Percentiles rank a stretch among this genome's conserved stretches.
These are phyloP conservation scores for Dendrocopos noguchii DNA, from an alignment of 2,113 vertebrate genomes.

Conservation along the genomic window DNA sequence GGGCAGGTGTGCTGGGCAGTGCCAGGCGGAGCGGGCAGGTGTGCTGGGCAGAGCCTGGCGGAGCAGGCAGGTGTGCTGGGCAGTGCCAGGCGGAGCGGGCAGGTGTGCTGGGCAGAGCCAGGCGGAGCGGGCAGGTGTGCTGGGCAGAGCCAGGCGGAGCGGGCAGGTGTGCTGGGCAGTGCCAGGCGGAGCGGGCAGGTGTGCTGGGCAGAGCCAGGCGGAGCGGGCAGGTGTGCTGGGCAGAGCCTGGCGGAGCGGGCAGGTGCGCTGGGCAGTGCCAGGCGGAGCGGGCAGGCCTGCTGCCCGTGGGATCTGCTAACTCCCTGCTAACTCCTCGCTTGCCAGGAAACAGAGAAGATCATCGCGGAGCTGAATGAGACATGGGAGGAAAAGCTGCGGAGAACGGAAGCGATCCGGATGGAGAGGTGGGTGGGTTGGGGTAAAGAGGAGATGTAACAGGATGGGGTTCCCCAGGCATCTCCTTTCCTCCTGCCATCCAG, in stretches of 20 bases:
- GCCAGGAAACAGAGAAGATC: slow-evolving; percentile 96
- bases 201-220: neutral
- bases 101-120: too few relatives aligned
- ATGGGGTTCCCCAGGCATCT: neutral
- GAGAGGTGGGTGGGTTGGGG: slow-evolving; percentile 80
- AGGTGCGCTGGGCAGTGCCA: too few relatives aligned
- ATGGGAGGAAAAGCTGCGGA: slow-evolving; percentile 96
- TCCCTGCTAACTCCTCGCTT: neutral
- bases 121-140: too few relatives aligned
- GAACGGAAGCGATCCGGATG: slow-evolving; percentile 97
- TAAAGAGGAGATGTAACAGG: rapidly evolving
- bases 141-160: neutral
- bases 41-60: too few relatives aligned
- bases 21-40: too few relatives aligned
- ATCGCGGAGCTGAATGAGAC: slow-evolving; percentile 98
- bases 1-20: too few relatives aligned
- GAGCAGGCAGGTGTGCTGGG: too few relatives aligned
- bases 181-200: too few relatives aligned
- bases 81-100: too few relatives aligned
- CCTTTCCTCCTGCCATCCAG: neutral
- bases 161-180: neutral
- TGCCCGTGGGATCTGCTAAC: neutral
- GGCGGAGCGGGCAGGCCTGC: neutral
- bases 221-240: neutral
- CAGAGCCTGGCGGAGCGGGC: neutral